Evolutionary conservation across 2,888 invertebrate species (phyloP).

Genomic region (Lordiphosa andalusiaca): DNA sequence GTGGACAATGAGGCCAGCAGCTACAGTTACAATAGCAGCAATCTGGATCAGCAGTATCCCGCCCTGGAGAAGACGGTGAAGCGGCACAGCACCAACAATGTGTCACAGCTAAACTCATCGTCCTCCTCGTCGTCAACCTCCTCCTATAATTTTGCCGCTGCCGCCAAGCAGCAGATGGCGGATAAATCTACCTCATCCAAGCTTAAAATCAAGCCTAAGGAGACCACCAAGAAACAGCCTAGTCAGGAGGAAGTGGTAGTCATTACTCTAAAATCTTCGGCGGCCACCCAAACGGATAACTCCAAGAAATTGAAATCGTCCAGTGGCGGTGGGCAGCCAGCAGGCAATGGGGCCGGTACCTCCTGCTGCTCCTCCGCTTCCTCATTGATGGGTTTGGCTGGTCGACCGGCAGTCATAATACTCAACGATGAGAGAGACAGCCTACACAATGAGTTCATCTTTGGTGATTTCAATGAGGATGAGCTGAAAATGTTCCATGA

Average conservation of each 20-base stretch:
- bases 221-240: slow-evolving; percentile 31
- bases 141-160: slow-evolving; percentile 51
- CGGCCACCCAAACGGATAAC: slow-evolving; percentile 57
- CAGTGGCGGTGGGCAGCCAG: slow-evolving; percentile 1
- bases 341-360: background rate
- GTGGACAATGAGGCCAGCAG: slow-evolving; percentile 76
- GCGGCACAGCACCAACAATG: slow-evolving; percentile 75
- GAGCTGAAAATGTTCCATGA: slow-evolving; percentile 77
- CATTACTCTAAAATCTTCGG: slow-evolving; percentile 41
- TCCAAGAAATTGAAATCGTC: slow-evolving; percentile 34
- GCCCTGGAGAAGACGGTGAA: slow-evolving; percentile 80
- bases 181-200: slow-evolving; percentile 53
- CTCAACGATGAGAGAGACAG: slow-evolving; percentile 82
- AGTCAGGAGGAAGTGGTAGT: slow-evolving; percentile 45
- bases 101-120: slow-evolving; percentile 25
- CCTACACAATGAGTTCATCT: slow-evolving; percentile 86
- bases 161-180: slow-evolving; percentile 38
- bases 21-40: slow-evolving; percentile 75
- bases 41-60: slow-evolving; percentile 80
- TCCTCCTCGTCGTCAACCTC: slow-evolving; percentile 1
- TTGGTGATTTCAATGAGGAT: slow-evolving; percentile 81
- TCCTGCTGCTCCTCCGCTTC: slow-evolving; percentile 3
- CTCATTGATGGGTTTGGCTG: slow-evolving; percentile 11
- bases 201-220: slow-evolving; percentile 54
- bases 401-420: slow-evolving; percentile 86